Evolutionary conservation across 2,113 vertebrate genomes (phyloP).

Genomic region (Cichladusa arquata): DNA sequence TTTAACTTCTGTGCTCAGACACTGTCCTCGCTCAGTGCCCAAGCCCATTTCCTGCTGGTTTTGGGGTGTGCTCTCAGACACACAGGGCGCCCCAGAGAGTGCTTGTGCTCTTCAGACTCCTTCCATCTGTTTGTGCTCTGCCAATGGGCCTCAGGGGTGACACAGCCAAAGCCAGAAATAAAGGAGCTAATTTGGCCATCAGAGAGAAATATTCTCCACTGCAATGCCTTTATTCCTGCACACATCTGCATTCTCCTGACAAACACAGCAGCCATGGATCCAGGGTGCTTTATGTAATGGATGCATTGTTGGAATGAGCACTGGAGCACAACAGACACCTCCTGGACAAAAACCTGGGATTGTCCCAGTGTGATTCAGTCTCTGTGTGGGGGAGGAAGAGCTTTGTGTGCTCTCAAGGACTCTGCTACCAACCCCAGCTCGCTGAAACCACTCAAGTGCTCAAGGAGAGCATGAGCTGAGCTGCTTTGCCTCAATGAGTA

Average conservation of each 20-base stretch:
- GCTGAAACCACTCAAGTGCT: background rate
- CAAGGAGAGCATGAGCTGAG: background rate
- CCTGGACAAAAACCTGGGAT: background rate
- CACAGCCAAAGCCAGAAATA: background rate
- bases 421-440: background rate
- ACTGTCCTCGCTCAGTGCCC: background rate
- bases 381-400: background rate
- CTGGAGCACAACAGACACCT: background rate
- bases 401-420: background rate
- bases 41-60: background rate
- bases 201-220: background rate
- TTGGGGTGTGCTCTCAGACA: background rate
- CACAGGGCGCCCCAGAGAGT: background rate
- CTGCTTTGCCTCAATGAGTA: background rate
- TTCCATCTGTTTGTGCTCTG: constrained; percentile 28
- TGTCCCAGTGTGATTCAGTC: background rate
- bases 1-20: background rate
- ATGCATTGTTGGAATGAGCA: background rate
- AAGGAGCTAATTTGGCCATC: background rate
- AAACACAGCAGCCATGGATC: background rate
- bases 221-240: background rate
- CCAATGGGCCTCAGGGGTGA: constrained; percentile 17
- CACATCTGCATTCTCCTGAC: background rate
- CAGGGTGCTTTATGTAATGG: background rate
- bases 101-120: background rate